Evolutionary conservation across 2,113 vertebrate species (phyloP), one percentile per base, ranked within the genome.

Genomic region (Origma solitaria): DNA sequence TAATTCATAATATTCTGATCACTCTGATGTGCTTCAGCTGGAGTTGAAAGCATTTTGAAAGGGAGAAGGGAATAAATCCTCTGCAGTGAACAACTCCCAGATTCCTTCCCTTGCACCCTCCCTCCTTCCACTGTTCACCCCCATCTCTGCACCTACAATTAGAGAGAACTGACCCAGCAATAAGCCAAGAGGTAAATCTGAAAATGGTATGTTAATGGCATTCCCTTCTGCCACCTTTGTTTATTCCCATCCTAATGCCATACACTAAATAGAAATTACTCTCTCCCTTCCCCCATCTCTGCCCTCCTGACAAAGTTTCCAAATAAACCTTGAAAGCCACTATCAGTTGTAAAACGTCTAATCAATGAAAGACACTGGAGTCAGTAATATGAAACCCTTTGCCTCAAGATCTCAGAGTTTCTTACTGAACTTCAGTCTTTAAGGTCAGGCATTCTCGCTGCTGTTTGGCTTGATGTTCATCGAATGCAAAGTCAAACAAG

Each of bases 251-350:
- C 66, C 66, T 70, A 64, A 84, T 86, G 37, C 53, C 66, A 31
- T n/a, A 54, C 53, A 21, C 25, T 40, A 79, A 83, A 91, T 44
- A 47, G 1, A 79, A 76, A 94, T 94, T 81, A 19, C 47, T 93
- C 30, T 66, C 5, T 72, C 79, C 91, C 88, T 91, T 91, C 91
- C 87, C 79, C 93, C 86, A n/a, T 7, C 64, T 54, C 76, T 69
- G 85, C 45, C 51, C 58, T 92, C 61, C 38, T 94, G 91, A 81
- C 82, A 69, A 69, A 86, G 80, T 88, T 93, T 60, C 89, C 94
- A 96, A 96, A 94, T 93, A 96, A 95, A 96, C 82, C 92, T 88
- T 92, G 93, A 94, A 94, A 94, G 65, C 90, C 82, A 31, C 78
- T 94, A 95, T 96, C 92, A 90, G 86, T 64, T 90, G 93, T 95